Percentiles rank a stretch among this genome's conserved stretches.
phyloP scores from a whole-genome alignment of 2,797 vertebrate species.

The Malurus leucopterus region DNA sequence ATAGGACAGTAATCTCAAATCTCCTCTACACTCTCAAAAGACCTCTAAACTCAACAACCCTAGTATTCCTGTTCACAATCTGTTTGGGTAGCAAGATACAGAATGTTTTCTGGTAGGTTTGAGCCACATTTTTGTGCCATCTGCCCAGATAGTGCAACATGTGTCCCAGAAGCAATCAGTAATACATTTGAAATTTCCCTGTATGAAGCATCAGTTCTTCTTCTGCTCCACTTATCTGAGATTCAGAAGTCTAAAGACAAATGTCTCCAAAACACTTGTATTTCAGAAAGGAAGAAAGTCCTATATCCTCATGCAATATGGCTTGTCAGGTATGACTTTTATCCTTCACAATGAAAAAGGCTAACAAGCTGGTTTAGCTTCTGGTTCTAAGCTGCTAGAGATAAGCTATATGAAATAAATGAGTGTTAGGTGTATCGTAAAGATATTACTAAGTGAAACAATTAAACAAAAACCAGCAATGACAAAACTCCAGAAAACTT shows the following conservation, averaged over 20 bases:
- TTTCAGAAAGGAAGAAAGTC: background rate
- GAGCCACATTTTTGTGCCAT: background rate
- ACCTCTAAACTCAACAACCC: background rate
- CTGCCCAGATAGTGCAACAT: background rate
- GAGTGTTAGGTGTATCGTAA: background rate
- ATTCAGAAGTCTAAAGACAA: background rate
- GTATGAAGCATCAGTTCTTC: background rate
- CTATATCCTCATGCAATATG: background rate
- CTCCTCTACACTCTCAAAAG: background rate
- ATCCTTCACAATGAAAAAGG: background rate
- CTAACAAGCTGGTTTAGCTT: background rate
- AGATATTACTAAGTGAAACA: background rate
- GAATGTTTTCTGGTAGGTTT: background rate
- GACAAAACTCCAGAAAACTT: background rate
- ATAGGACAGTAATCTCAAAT: background rate
- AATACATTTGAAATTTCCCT: background rate
- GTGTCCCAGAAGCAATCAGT: background rate
- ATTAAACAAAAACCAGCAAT: background rate
- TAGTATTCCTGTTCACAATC: background rate
- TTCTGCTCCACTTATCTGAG: background rate
- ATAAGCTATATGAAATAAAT: background rate
- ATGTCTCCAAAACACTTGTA: background rate
- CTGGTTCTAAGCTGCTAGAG: background rate
- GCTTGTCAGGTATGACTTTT: background rate
- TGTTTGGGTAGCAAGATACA: background rate